These are phyloP conservation scores for Cloeon dipterum DNA, from an alignment of 2,888 invertebrate genomes.

Conservation along the genomic window DNA sequence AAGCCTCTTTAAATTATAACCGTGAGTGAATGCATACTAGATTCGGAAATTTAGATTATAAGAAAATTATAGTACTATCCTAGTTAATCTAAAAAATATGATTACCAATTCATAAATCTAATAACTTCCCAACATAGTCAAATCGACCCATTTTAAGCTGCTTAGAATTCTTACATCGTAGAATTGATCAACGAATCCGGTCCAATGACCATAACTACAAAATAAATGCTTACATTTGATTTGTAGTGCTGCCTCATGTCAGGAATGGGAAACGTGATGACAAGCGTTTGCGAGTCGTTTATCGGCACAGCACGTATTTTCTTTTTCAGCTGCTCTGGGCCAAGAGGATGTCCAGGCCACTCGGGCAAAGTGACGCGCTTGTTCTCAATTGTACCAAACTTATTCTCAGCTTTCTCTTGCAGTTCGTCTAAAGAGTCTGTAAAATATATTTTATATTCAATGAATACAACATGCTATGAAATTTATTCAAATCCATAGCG, in stretches of 20 bases:
- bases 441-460: conserved; percentile 10
- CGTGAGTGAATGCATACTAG: no score
- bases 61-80: no score
- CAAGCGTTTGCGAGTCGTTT: conserved; percentile 68
- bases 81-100: no score
- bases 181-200: background rate
- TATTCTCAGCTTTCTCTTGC: conserved; percentile 48
- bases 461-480: no score
- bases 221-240: conserved; percentile 42
- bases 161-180: no score
- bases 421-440: conserved; percentile 72
- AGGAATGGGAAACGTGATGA: conserved; percentile 73
- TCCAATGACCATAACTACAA: background rate
- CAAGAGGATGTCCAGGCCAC: conserved; percentile 72
- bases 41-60: no score
- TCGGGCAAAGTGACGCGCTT: conserved; percentile 40
- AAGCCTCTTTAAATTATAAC: no score
- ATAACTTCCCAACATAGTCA: no score
- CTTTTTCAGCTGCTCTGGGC: conserved; percentile 42
- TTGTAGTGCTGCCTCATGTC: conserved; percentile 64
- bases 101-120: no score
- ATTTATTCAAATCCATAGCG: no score
- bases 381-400: conserved; percentile 59
- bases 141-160: no score
- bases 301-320: conserved; percentile 63